These are phyloP conservation scores for Microcebus jonahi DNA, from an alignment of 2,113 vertebrate genomes.

Conservation along the genomic window DNA sequence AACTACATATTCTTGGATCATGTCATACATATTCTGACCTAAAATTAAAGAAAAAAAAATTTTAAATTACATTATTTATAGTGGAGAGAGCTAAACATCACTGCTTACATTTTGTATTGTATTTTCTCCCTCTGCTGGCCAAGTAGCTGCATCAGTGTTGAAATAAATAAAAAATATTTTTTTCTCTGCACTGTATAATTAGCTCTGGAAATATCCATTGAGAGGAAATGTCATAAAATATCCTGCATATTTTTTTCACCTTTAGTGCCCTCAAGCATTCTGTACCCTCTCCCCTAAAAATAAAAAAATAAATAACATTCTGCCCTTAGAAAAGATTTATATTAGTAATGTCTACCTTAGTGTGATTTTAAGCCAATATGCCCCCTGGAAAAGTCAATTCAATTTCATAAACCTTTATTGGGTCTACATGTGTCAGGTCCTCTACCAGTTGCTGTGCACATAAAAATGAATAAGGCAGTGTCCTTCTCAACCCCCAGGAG, in stretches of 20 bases:
- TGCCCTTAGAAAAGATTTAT: slow-evolving; percentile 45
- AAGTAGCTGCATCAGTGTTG: slow-evolving; percentile 57
- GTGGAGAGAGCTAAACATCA: neutral
- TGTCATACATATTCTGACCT: slow-evolving; percentile 50
- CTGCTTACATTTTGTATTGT: slow-evolving; percentile 65
- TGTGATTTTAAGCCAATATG: slow-evolving; percentile 48
- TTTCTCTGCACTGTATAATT: slow-evolving; percentile 28
- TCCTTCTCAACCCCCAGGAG: neutral
- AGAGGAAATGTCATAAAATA: slow-evolving; percentile 49
- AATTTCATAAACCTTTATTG: slow-evolving; percentile 54
- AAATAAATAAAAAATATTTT: slow-evolving; percentile 54
- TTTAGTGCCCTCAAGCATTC: slow-evolving; percentile 8
- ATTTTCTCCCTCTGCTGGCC: slow-evolving; percentile 87
- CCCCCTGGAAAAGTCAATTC: neutral
- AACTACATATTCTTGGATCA: slow-evolving; percentile 50
- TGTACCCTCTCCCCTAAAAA: neutral
- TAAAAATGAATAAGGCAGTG: slow-evolving; percentile 27
- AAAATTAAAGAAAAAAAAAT: neutral
- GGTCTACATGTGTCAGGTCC: neutral
- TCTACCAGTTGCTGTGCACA: neutral
- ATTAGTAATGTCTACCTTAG: slow-evolving; percentile 57
- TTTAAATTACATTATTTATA: neutral
- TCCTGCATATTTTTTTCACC: slow-evolving; percentile 24
- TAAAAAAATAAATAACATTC: slow-evolving; percentile 7
- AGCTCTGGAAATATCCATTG: neutral